Conservation (phyloP, 2,888 invertebrate genomes). For the Argyra leucocephala region DNA sequence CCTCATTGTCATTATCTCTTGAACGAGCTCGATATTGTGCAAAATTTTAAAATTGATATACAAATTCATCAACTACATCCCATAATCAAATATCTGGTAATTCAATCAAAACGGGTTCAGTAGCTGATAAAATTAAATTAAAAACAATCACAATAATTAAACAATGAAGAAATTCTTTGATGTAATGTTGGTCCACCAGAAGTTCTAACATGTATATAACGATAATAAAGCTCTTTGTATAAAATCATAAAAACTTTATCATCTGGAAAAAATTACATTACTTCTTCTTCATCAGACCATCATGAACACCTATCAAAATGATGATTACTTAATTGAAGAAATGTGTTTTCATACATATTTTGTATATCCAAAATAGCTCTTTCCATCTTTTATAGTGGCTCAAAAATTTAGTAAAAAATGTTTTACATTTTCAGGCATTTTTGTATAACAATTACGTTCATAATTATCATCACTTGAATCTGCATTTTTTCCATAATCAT, state of each 20-base stretch:
- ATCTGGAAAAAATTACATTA: conserved; percentile 61
- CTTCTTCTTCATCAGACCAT: conserved; percentile 89
- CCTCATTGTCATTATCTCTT: too few species aligned
- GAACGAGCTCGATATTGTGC: conserved; percentile 71
- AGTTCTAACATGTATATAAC: conserved; percentile 92
- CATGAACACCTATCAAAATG: conserved; percentile 84
- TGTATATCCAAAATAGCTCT: too few species aligned
- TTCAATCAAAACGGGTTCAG: too few species aligned
- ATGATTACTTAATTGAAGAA: conserved; percentile 90
- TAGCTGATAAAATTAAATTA: too few species aligned
- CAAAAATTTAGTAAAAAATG: too few species aligned
- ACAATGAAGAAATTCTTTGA: conserved; percentile 90
- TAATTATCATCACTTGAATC: too few species aligned
- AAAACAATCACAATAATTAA: conserved; percentile 96
- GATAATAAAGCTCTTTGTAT: conserved; percentile 94
- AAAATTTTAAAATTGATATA: conserved; percentile 92
- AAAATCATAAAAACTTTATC: conserved; percentile 88
- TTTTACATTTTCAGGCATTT: too few species aligned
- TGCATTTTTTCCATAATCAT: too few species aligned
- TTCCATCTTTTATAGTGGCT: too few species aligned
- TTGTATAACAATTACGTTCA: too few species aligned
- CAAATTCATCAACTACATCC: conserved; percentile 99
- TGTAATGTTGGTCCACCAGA: conserved; percentile 82
- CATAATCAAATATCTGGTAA: conserved; percentile 98
- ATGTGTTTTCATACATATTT: conserved; percentile 90